phyloP scores from a whole-genome alignment of 2,113 vertebrate genomes.

The Tricholaema leucomelas region DNA sequence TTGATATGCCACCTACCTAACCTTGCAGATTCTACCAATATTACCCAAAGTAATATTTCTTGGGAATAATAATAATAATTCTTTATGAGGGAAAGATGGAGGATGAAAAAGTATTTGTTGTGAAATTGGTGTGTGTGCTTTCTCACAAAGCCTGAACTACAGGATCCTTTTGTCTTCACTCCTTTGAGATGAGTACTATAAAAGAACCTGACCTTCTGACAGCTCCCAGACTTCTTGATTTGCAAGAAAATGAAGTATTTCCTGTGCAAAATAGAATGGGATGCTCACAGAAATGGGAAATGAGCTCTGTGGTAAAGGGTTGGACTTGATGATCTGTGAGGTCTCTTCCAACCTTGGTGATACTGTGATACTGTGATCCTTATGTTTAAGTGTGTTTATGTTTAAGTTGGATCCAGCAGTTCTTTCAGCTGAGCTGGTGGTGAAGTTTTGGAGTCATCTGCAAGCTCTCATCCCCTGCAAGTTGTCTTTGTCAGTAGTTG shows the following conservation, averaged over 20 bases:
- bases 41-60: background rate
- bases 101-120: background rate
- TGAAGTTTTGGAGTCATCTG: background rate
- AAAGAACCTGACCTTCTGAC: background rate
- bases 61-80: background rate
- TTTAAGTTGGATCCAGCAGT: background rate
- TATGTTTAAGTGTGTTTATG: background rate
- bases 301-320: too few species aligned
- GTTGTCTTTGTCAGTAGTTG: background rate
- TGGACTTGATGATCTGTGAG: too few species aligned
- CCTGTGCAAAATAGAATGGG: background rate
- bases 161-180: background rate
- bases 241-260: background rate
- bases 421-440: background rate
- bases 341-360: too few species aligned
- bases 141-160: background rate
- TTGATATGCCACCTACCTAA: background rate
- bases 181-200: background rate
- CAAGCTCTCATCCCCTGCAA: background rate
- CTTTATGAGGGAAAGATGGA: background rate
- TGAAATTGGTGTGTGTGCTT: background rate
- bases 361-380: too few species aligned
- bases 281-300: background rate
- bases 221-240: background rate
- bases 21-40: background rate